Conservation (phyloP, 2,888 invertebrate genomes). For the Tethea ocularis region DNA sequence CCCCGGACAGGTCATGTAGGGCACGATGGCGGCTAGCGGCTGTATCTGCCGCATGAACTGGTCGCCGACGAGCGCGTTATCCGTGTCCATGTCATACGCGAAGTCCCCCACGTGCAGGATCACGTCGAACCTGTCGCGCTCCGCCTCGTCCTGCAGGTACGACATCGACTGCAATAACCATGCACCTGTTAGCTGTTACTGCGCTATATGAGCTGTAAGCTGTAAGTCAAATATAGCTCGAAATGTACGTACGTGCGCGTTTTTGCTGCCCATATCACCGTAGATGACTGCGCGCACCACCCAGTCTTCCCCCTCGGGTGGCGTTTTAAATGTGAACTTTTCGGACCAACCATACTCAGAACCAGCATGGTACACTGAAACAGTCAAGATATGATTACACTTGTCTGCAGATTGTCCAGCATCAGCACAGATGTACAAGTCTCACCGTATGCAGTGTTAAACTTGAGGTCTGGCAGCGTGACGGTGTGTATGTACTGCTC, state of each 20-base stretch:
- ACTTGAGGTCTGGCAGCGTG: slow-evolving; percentile 82
- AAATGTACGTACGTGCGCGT: slow-evolving; percentile 86
- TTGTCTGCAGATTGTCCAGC: neutral
- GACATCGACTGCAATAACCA: slow-evolving; percentile 85
- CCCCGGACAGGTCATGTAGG: slow-evolving; percentile 97
- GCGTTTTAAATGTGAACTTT: slow-evolving; percentile 89
- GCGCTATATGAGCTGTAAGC: neutral
- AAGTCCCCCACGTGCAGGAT: slow-evolving; percentile 97
- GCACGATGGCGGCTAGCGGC: slow-evolving; percentile 93
- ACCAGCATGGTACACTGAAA: slow-evolving; percentile 91
- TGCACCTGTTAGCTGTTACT: neutral
- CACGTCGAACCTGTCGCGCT: slow-evolving; percentile 91
- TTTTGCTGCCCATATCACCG: slow-evolving; percentile 97
- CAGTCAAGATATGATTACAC: slow-evolving; percentile 10
- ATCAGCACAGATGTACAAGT: neutral
- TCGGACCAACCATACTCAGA: slow-evolving; percentile 92
- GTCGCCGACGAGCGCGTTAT: slow-evolving; percentile 93
- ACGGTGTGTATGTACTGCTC: slow-evolving; percentile 92
- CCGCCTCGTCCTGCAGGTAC: slow-evolving; percentile 92
- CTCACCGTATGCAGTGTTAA: slow-evolving; percentile 86
- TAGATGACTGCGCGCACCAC: slow-evolving; percentile 92
- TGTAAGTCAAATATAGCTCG: neutral
- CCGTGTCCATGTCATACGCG: slow-evolving; percentile 95
- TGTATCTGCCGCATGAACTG: slow-evolving; percentile 97
- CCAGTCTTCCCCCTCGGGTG: slow-evolving; percentile 88